Evolutionary conservation across 2,797 vertebrate species (phyloP), one percentile per base, ranked within the genome.

Genomic region (Enteromius viviparus): DNA sequence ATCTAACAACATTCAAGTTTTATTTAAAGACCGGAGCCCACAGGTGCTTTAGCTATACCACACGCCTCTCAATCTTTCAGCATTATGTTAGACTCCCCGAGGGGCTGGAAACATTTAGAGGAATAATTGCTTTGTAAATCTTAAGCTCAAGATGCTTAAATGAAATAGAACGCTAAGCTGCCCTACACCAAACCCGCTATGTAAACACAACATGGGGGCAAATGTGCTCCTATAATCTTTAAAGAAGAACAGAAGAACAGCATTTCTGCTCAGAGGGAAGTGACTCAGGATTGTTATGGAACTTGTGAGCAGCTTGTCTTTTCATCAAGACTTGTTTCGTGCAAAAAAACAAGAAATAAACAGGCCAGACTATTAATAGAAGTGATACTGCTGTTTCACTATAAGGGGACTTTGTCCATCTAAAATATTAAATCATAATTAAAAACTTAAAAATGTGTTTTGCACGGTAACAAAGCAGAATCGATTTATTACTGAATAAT

Each of bases 81-180:
- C 81, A 83, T 77, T 77, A 71, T 62, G 75, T 70, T 55, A 62
- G 75, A 62, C 74, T 78, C 65, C 81, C 81, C 6, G 21, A 78
- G 81, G 81, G 75, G 14, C 29, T 69, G 64, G 51, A 53, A 60
- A 83, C 72, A 82, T 82, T 78, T 77, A 77, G 65, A 78, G 26
- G 53, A 53, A 49, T 83, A 83, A 83, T 83, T 70, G 74, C 81
- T 83, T 83, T 26, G 37, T 66, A 78, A 78, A 77, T 83, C 65
- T 83, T 83, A 77, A 83, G 19, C 64, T 45, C 51, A 60, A 37
- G 81, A 76, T 19, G 71, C 51, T 66, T 76, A 76, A 64, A 82
- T 76, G 72, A 76, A 82, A 76, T n/a, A 40, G 62, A 82, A 42
- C 23, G 68, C 62, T 76, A 68, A 58, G 72, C 72, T 58, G 65